Percentiles rank a stretch among this genome's conserved stretches.
These are phyloP conservation scores for Heliconius sara DNA, from an alignment of 2,888 invertebrate species.

Conservation along the genomic window DNA sequence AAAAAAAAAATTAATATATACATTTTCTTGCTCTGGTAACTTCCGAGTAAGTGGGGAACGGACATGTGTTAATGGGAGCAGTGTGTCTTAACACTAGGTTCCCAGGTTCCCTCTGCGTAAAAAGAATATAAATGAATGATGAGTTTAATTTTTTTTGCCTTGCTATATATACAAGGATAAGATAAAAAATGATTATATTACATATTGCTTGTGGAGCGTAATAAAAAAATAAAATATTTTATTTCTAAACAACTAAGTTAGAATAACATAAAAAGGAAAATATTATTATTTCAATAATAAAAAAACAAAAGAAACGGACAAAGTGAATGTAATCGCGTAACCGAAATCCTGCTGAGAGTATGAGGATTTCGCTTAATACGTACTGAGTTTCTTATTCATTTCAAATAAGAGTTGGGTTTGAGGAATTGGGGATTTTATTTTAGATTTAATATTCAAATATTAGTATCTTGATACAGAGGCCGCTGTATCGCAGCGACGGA, in stretches of 20 bases:
- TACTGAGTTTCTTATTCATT: constrained; percentile 18
- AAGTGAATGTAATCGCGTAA: constrained; percentile 29
- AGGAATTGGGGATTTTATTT: constrained; percentile 1
- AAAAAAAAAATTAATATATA: too few species aligned
- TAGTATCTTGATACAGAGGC: too few species aligned
- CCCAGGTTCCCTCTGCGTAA: too few species aligned
- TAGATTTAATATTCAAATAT: neutral
- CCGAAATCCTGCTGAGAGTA: constrained; percentile 14
- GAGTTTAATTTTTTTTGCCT: too few species aligned
- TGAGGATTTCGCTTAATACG: constrained; percentile 19
- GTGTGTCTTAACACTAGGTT: too few species aligned
- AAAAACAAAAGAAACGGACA: constrained; percentile 29
- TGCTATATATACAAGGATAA: too few species aligned
- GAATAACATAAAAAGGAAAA: constrained; percentile 16
- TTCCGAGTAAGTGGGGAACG: too few species aligned
- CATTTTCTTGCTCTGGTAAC: too few species aligned
- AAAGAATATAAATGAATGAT: too few species aligned
- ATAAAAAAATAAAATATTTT: neutral
- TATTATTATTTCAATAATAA: constrained; percentile 22
- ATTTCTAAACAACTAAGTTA: constrained; percentile 8
- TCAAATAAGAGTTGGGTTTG: neutral
- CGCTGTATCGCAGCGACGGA: neutral
- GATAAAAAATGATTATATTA: neutral
- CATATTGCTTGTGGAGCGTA: neutral
- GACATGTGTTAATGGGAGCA: too few species aligned